A percentile compares a stretch with the other conserved stretches of the same genome.
Evolutionary conservation across 2,797 vertebrate genomes (phyloP).

Genomic region (Rhincodon typus): DNA sequence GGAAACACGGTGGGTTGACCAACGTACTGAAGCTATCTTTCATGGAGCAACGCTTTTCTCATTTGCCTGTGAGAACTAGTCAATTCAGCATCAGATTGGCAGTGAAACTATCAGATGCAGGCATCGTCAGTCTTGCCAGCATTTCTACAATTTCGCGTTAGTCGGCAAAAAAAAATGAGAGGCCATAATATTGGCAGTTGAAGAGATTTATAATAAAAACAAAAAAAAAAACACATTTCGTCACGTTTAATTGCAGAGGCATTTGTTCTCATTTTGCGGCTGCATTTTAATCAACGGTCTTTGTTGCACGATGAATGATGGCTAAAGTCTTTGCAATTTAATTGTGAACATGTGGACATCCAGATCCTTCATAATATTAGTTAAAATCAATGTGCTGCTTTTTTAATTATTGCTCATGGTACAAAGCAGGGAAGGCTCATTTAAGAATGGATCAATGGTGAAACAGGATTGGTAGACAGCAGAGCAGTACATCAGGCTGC

Average conservation of each 20-base stretch:
- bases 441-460: slow-evolving; percentile 93
- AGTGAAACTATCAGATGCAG: background rate
- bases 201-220: slow-evolving; percentile 65
- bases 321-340: slow-evolving; percentile 70
- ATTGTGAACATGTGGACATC: slow-evolving; percentile 95
- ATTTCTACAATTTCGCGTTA: background rate
- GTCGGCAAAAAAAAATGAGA: background rate
- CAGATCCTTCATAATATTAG: slow-evolving; percentile 99
- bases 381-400: slow-evolving; percentile 99
- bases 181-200: slow-evolving; percentile 37
- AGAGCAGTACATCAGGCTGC: slow-evolving; percentile 95
- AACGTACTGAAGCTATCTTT: background rate
- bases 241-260: slow-evolving; percentile 66
- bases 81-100: background rate
- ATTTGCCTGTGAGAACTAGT: background rate
- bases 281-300: slow-evolving; percentile 62
- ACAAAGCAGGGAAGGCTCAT: slow-evolving; percentile 99
- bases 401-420: slow-evolving; percentile 99
- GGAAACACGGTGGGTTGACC: too few relatives aligned
- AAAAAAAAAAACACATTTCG: slow-evolving; percentile 61
- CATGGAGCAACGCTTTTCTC: background rate
- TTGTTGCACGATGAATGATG: slow-evolving; percentile 70
- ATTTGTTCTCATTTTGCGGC: slow-evolving; percentile 63
- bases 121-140: background rate
- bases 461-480: slow-evolving; percentile 95